Conservation (phyloP, 2,888 invertebrate species). For the Drosophila leonis region DNA sequence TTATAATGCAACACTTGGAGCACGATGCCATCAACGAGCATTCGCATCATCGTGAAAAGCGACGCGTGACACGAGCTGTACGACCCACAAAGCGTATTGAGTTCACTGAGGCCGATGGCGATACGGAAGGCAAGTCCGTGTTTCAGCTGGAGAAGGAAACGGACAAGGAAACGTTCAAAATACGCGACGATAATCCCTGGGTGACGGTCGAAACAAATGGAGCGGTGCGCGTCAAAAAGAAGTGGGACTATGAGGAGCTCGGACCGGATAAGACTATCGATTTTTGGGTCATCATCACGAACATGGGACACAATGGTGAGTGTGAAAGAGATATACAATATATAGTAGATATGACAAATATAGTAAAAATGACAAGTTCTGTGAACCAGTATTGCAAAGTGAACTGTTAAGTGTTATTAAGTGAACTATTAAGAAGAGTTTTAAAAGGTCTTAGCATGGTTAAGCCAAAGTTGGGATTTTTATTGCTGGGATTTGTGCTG, state of each 20-base stretch:
- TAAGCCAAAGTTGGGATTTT: too few species aligned
- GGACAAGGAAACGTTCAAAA: conserved; percentile 96
- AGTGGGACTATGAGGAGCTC: conserved; percentile 98
- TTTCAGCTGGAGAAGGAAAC: conserved; percentile 96
- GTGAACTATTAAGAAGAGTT: too few species aligned
- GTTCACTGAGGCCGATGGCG: conserved; percentile 96
- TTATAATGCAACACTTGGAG: conserved; percentile 87
- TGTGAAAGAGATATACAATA: conserved; percentile 49
- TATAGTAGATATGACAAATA: background rate
- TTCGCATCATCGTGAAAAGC: conserved; percentile 89
- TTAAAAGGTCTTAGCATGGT: too few species aligned
- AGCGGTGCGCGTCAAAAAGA: conserved; percentile 96
- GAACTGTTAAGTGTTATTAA: too few species aligned
- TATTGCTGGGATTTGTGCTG: too few species aligned
- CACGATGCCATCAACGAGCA: conserved; percentile 85
- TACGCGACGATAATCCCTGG: conserved; percentile 97
- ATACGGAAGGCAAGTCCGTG: conserved; percentile 94
- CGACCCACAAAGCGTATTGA: conserved; percentile 97
- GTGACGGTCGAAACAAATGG: conserved; percentile 96
- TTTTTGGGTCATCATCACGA: conserved; percentile 97
- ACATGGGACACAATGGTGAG: conserved; percentile 95
- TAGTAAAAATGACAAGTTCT: background rate
- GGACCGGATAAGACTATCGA: conserved; percentile 98
- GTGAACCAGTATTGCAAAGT: background rate
- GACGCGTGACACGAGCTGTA: conserved; percentile 95